A percentile compares a stretch with the other conserved stretches of the same genome.
phyloP scores from a whole-genome alignment of 2,888 invertebrate genomes.

The Chalcis sispes region DNA sequence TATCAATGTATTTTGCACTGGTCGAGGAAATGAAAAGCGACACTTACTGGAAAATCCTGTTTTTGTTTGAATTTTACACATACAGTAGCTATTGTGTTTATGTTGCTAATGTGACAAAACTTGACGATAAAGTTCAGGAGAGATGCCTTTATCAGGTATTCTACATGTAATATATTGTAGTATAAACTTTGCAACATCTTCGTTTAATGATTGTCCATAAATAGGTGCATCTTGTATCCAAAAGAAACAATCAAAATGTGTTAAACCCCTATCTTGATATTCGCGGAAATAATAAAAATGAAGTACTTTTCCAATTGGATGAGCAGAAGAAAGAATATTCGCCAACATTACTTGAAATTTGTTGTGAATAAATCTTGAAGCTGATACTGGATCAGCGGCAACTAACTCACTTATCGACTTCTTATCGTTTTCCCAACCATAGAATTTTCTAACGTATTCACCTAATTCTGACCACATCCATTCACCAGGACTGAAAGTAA shows the following conservation, averaged over 20 bases:
- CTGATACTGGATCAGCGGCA: slow-evolving; percentile 66
- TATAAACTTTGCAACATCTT: slow-evolving; percentile 64
- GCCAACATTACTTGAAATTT: slow-evolving; percentile 23
- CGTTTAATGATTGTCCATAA: slow-evolving; percentile 59
- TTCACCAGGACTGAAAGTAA: slow-evolving; percentile 59
- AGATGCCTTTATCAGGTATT: slow-evolving; percentile 61
- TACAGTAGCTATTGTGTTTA: no score
- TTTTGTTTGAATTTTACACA: no score
- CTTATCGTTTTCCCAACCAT: slow-evolving; percentile 53
- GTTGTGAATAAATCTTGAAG: slow-evolving; percentile 63
- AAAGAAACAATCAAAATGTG: slow-evolving; percentile 57
- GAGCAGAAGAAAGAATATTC: background rate
- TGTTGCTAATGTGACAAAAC: no score
- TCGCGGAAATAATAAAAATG: slow-evolving; percentile 62
- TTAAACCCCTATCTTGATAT: no score
- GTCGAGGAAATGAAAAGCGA: no score
- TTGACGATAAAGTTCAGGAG: no score
- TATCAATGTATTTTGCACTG: no score
- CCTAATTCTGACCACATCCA: slow-evolving; percentile 65
- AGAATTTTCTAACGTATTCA: slow-evolving; percentile 62
- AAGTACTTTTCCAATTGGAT: slow-evolving; percentile 3
- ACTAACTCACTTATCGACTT: background rate
- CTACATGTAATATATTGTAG: slow-evolving; percentile 61
- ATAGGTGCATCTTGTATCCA: slow-evolving; percentile 41
- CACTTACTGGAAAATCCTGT: no score